phyloP scores from a whole-genome alignment of 2,888 invertebrate species.

The Zeuzera pyrina region DNA sequence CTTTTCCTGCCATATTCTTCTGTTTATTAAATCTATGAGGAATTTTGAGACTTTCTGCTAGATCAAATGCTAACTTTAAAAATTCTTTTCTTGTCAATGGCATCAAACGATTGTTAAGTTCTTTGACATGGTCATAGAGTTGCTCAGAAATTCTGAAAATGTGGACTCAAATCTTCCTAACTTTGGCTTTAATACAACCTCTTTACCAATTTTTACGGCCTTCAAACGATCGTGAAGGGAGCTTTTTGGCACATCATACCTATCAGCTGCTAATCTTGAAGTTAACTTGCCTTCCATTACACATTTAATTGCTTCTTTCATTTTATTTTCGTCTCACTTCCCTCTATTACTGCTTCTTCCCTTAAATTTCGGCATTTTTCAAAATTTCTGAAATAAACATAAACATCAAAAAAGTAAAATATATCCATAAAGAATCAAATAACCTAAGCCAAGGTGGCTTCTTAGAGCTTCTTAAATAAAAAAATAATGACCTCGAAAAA shows the following conservation, averaged over 20 bases:
- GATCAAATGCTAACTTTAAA: slow-evolving; percentile 5
- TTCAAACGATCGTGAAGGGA: slow-evolving; percentile 4
- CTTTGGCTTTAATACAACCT: slow-evolving; percentile 2
- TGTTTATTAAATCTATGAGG: slow-evolving; percentile 4
- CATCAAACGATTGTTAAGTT: slow-evolving; percentile 3
- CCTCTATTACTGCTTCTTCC: slow-evolving; percentile 2
- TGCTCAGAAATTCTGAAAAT: slow-evolving; percentile 1
- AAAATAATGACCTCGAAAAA: neutral
- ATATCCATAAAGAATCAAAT: neutral
- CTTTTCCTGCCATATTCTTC: slow-evolving; percentile 2
- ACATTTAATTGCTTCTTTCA: slow-evolving; percentile 3
- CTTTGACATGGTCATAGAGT: slow-evolving; percentile 4
- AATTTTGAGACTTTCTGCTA: slow-evolving; percentile 4
- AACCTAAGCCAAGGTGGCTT: neutral
- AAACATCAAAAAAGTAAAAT: neutral
- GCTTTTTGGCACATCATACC: slow-evolving; percentile 5
- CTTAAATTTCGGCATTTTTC: slow-evolving; percentile 4
- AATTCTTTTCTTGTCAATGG: slow-evolving; percentile 1
- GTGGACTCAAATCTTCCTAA: slow-evolving; percentile 4
- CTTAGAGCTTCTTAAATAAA: too few relatives aligned
- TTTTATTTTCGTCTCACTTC: slow-evolving; percentile 5
- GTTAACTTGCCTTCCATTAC: slow-evolving; percentile 3
- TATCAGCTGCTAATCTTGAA: slow-evolving; percentile 4
- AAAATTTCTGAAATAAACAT: neutral
- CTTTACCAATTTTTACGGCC: slow-evolving; percentile 3